These are phyloP conservation scores for Dipodomys spectabilis DNA, from an alignment of 2,113 vertebrate genomes.

Conservation along the genomic window DNA sequence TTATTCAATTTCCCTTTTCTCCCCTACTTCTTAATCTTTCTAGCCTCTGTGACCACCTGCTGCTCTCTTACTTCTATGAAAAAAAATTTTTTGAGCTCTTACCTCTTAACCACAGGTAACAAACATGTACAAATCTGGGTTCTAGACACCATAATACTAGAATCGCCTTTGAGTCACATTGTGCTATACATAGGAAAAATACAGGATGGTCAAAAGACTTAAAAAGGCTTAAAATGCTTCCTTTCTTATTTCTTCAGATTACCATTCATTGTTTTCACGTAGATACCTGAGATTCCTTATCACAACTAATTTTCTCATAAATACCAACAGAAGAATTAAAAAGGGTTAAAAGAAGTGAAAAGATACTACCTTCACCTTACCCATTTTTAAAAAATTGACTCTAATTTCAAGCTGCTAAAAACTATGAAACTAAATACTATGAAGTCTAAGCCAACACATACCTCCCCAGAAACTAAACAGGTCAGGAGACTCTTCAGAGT, in stretches of 20 bases:
- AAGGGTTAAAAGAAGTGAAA: neutral
- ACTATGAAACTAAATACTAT: neutral
- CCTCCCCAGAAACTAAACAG: neutral
- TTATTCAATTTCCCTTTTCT: neutral
- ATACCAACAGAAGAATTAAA: conserved; percentile 31
- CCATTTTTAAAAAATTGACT: neutral
- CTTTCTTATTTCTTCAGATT: neutral
- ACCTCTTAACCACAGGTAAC: neutral
- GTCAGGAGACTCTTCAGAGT: neutral
- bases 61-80: neutral
- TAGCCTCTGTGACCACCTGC: neutral
- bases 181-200: neutral
- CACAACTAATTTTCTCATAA: neutral
- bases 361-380: neutral
- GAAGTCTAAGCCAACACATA: neutral
- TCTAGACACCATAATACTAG: neutral
- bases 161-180: neutral
- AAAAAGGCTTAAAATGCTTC: neutral
- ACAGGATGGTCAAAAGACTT: neutral
- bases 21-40: neutral
- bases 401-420: conserved; percentile 41
- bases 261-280: neutral
- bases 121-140: neutral
- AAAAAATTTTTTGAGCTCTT: neutral
- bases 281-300: neutral